Base-by-base conservation (phyloP, 2,888 invertebrate species). In the Aradus depressus region DNA sequence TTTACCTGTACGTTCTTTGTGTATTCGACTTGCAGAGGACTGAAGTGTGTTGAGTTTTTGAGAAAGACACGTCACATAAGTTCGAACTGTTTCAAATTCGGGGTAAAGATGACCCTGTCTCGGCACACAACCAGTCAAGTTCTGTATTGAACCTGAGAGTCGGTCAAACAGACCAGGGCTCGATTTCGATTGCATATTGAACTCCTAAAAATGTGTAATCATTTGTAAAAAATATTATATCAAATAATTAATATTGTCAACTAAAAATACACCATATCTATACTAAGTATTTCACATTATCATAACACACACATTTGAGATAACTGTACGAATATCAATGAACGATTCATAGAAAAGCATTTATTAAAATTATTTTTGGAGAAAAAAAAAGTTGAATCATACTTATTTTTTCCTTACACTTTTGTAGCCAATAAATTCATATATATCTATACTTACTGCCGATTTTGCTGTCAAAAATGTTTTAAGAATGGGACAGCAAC, bases 391-490 rank as follows among this genome's bases (percentile, higher is more conserved):
- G 22, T 41, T 5, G 12, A 21, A 41, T 21, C 16, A 43, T 26
- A 2, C 5, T n/a, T n/a, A n/a, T n/a, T n/a, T n/a, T n/a, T n/a
- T n/a, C n/a, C n/a, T n/a, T n/a, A n/a, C n/a, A n/a, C n/a, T n/a
- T n/a, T n/a, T n/a, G n/a, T n/a, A n/a, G n/a, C n/a, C n/a, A n/a
- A n/a, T n/a, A n/a, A n/a, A n/a, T 6, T 12, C 6, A 21, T 41
- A 3, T 10, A 19, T 4, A 22, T 2, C 14, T 28, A 28, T 38
- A 69, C 71, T 67, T 68, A 76, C 81, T 39, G 75, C 70, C 54
- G 77, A 75, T 64, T 78, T 78, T 1, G 77, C 73, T 23, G 79
- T 80, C 37, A 83, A 69, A 65, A 83, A 83, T 42, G 76, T 66
- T 58, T 76, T 72, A 49, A 81, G 70, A 65, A 75, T 73, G 60